Evolutionary conservation across 2,888 invertebrate species (phyloP), one percentile per base, ranked within the genome.

Genomic region (Erebia palarica): DNA sequence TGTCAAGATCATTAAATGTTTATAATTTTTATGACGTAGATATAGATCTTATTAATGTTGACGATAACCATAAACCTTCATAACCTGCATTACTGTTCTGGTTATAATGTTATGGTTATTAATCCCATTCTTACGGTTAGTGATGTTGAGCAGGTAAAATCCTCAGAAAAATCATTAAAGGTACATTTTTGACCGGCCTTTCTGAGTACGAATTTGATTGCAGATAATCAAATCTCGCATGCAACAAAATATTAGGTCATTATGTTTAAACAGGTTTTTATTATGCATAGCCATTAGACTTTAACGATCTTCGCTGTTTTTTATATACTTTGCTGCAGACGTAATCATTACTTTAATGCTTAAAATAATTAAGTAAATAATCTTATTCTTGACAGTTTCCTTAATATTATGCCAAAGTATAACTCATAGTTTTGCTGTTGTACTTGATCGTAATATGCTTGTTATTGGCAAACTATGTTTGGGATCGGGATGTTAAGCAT

Each of bases 251-350:
- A 60, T 42, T 13, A 60, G 60, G 42, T 16, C n/a, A 60, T 60
- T 60, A 44, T 5, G 42, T 60, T 60, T 60, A n/a, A 60, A 44
- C 60, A 16, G n/a, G 16, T 58, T 60, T 60, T 42, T 60, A 42
- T 42, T 10, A 42, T 16, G 36, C 27, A 7, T 7, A 16, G 10
- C 10, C 10, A 55, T 16, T 55, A 18, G 18, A 9, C 18, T 16
- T 55, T 55, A 16, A 55, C 18, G 16, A 18, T 18, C 10, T 9
- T 53, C 10, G 18, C 18, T 18, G 3, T 55, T 36, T 9, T 55
- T 18, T 8, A 18, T 55, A 18, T 55, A 9, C 18, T 55, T 16
- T 9, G 16, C 16, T 18, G 10, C 55, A 55, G 55, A 10, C 18
- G 9, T 10, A 16, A 53, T 8, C 18, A 55, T 10, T 16, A 9